These are phyloP conservation scores for Tupaia chinensis DNA, from an alignment of 2,113 vertebrate genomes.

Conservation along the genomic window DNA sequence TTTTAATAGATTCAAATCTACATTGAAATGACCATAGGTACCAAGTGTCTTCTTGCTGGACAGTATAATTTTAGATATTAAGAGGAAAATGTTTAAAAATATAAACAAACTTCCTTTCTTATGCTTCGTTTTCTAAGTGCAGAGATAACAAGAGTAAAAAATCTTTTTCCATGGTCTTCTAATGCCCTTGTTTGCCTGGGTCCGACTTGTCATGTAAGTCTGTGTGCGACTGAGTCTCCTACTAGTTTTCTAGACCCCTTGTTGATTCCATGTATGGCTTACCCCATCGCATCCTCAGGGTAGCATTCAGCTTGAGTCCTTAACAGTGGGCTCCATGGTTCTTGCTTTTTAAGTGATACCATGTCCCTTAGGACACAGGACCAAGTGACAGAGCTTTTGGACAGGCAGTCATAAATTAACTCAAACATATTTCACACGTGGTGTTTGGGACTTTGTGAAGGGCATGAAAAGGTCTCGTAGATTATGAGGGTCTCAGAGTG, in stretches of 20 bases:
- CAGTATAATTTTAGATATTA: background rate
- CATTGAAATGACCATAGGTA: background rate
- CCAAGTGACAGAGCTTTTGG: background rate
- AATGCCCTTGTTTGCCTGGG: background rate
- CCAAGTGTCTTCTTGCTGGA: background rate
- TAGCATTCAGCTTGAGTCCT: background rate
- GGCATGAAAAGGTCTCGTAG: background rate
- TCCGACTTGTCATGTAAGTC: background rate
- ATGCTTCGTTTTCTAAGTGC: background rate
- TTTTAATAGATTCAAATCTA: conserved; percentile 6
- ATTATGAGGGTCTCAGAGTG: background rate
- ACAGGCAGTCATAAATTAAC: background rate
- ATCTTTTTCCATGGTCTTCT: background rate
- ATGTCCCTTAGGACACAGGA: background rate
- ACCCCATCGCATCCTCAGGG: background rate
- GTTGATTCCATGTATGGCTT: background rate
- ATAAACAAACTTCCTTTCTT: background rate
- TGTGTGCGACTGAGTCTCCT: background rate
- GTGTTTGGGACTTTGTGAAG: background rate
- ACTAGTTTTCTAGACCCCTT: background rate
- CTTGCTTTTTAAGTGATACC: background rate
- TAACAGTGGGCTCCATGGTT: too few relatives aligned
- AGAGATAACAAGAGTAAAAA: background rate
- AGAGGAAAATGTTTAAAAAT: background rate
- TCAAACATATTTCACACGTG: background rate